A percentile compares a stretch with the other conserved stretches of the same genome.
These are phyloP conservation scores for Lordiphosa fenestrarum DNA, from an alignment of 2,888 invertebrate genomes.

Conservation along the genomic window DNA sequence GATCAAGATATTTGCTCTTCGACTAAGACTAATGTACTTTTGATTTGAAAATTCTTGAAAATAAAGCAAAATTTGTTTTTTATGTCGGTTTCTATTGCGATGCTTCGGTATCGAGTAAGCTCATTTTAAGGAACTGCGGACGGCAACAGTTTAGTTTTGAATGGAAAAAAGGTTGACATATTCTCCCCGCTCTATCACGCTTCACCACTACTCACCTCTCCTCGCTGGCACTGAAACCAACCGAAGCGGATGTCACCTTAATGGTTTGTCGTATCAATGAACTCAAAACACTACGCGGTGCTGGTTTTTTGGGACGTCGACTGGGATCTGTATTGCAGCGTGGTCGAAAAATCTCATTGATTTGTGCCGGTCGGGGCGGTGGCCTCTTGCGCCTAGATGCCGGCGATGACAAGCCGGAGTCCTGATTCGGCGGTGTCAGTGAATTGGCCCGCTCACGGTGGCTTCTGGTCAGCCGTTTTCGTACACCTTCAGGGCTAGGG, in stretches of 20 bases:
- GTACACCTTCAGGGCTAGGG: no score
- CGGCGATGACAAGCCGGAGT: slow-evolving; percentile 19
- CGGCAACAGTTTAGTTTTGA: no score
- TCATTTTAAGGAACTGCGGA: no score
- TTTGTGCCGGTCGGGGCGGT: slow-evolving; percentile 39
- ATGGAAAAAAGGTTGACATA: no score
- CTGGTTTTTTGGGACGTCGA: slow-evolving; percentile 2
- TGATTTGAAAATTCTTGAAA: no score
- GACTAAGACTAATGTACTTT: no score
- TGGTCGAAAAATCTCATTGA: slow-evolving; percentile 55
- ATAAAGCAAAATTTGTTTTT: no score
- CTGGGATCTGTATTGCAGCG: slow-evolving; percentile 68
- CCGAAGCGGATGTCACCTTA: slow-evolving; percentile 66
- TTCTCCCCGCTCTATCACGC: no score
- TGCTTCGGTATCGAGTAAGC: no score
- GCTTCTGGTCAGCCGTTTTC: slow-evolving; percentile 26
- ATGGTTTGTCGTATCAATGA: slow-evolving; percentile 69
- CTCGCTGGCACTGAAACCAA: slow-evolving; percentile 57
- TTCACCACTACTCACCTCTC: slow-evolving; percentile 54
- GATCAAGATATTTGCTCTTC: no score
- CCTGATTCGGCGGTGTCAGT: slow-evolving; percentile 31
- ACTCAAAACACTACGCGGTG: slow-evolving; percentile 45
- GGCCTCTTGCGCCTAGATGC: slow-evolving; percentile 25
- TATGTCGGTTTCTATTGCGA: no score
- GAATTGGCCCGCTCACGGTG: slow-evolving; percentile 41